Percentiles rank a stretch among this genome's conserved stretches.
These are phyloP conservation scores for Formica exsecta DNA, from an alignment of 1,140 invertebrate species.

Conservation along the genomic window DNA sequence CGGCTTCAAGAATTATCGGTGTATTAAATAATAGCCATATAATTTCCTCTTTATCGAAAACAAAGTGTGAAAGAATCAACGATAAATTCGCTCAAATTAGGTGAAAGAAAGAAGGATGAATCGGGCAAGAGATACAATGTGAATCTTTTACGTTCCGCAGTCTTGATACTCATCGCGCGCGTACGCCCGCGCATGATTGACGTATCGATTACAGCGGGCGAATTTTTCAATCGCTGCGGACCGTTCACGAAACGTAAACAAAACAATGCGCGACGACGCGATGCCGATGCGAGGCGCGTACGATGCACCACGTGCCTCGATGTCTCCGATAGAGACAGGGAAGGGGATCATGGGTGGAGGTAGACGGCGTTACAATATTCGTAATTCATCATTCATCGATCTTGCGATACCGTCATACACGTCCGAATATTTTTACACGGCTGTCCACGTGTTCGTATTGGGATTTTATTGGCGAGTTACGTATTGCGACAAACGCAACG, in stretches of 20 bases:
- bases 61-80: neutral
- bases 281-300: conserved; percentile 61
- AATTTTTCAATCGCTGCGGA: conserved; percentile 69
- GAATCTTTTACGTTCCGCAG: neutral
- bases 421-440: conserved; percentile 33
- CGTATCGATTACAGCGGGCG: conserved; percentile 51
- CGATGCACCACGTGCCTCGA: conserved; percentile 68
- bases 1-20: neutral
- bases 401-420: conserved; percentile 56
- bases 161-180: conserved; percentile 23
- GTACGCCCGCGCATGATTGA: conserved; percentile 38
- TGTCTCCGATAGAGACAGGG: conserved; percentile 47
- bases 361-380: conserved; percentile 67
- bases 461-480: conserved; percentile 25
- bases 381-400: conserved; percentile 74
- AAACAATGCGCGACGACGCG: conserved; percentile 73
- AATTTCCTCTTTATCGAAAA: neutral
- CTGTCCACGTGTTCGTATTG: neutral
- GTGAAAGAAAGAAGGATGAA: conserved; percentile 24
- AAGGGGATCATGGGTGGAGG: conserved; percentile 40
- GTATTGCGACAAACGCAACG: neutral
- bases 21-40: neutral
- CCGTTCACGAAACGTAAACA: conserved; percentile 78
- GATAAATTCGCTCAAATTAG: neutral
- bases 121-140: neutral